These are phyloP conservation scores for Sylvicapra grimmia DNA, from an alignment of 2,113 vertebrate species.

Conservation along the genomic window DNA sequence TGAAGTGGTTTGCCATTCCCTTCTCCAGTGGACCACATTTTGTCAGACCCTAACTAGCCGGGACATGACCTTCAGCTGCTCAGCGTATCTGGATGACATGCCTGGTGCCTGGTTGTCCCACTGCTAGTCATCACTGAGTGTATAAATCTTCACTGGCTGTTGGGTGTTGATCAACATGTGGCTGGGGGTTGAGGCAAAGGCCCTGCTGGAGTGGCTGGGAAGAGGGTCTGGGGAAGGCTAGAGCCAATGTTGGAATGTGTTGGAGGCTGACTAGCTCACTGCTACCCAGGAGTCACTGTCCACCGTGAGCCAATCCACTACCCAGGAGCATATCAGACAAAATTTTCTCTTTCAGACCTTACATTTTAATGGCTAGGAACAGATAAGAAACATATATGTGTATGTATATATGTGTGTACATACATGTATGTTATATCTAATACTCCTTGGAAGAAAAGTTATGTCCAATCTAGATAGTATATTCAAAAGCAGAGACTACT, in stretches of 20 bases:
- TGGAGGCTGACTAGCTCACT: background rate
- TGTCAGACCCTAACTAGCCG: background rate
- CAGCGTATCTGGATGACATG: background rate
- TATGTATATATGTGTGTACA: background rate
- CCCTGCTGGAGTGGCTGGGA: background rate
- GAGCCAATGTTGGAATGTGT: background rate
- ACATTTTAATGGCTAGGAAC: background rate
- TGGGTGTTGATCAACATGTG: background rate
- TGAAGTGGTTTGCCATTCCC: background rate
- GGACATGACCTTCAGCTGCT: background rate
- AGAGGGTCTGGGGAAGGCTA: background rate
- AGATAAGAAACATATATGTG: background rate
- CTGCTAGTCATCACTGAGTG: background rate
- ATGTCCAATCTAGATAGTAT: no score
- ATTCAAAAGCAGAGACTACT: no score
- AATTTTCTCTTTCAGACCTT: background rate
- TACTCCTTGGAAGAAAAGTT: no score
- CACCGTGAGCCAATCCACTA: rapidly evolving
- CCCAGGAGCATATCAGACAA: background rate
- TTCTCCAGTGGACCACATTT: background rate
- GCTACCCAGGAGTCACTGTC: background rate
- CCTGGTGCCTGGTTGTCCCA: background rate
- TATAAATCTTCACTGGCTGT: background rate
- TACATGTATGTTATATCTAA: background rate
- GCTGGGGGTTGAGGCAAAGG: background rate